phyloP scores from a whole-genome alignment of 2,888 invertebrate species.

The Hermaeophaga mercurialis region DNA sequence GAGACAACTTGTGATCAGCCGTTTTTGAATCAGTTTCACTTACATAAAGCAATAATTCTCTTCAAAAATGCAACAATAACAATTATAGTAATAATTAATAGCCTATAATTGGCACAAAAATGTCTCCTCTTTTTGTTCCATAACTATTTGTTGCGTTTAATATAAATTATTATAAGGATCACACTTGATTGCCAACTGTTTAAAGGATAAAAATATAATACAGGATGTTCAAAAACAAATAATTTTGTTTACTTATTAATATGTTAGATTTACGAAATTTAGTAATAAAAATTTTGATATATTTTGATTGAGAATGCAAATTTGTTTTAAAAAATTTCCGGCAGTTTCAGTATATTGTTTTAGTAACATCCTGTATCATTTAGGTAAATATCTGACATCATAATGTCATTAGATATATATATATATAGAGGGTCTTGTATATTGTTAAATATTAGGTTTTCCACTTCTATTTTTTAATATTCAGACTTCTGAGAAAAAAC shows the following conservation, averaged over 20 bases:
- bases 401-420: too few species aligned
- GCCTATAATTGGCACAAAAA: conserved; percentile 25
- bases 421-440: too few species aligned
- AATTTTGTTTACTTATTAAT: too few species aligned
- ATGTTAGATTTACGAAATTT: too few species aligned
- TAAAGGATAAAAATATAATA: not conserved
- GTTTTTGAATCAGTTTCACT: conserved; percentile 4
- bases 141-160: conserved; percentile 12
- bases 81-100: conserved; percentile 22
- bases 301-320: too few species aligned
- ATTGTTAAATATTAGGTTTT: not conserved
- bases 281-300: too few species aligned
- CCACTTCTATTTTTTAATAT: not conserved
- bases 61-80: conserved; percentile 24
- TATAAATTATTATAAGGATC: conserved; percentile 13
- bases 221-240: not conserved
- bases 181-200: conserved; percentile 23
- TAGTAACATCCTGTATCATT: not conserved
- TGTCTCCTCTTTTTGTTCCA: conserved; percentile 2
- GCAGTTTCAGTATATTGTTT: too few species aligned
- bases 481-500: conserved; percentile 7
- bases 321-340: too few species aligned
- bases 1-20: conserved; percentile 24
- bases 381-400: not conserved
- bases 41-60: conserved; percentile 13